A percentile compares a stretch with the other conserved stretches of the same genome.
phyloP scores from a whole-genome alignment of 2,113 vertebrate genomes.

The Antennarius striatus region DNA sequence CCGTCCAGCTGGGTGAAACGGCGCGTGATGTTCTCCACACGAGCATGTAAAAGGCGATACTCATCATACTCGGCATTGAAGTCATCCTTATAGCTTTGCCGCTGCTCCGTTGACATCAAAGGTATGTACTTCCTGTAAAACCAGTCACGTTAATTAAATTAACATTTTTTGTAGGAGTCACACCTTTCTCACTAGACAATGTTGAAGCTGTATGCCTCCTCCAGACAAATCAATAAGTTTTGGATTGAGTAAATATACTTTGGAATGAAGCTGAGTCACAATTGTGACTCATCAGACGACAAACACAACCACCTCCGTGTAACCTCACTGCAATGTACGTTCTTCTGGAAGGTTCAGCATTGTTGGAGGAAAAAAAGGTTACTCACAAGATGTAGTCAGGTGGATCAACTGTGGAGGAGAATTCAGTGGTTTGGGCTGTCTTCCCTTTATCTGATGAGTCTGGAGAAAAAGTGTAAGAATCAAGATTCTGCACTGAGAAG shows the following conservation, averaged over 20 bases:
- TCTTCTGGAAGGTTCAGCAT: neutral
- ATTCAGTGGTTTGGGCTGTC: slow-evolving; percentile 73
- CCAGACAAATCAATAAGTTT: too few relatives aligned
- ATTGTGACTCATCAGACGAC: too few relatives aligned
- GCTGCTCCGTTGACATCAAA: slow-evolving; percentile 85
- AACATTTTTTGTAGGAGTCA: neutral
- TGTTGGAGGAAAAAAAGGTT: neutral
- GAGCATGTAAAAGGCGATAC: slow-evolving; percentile 84
- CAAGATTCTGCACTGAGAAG: neutral
- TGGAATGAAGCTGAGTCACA: too few relatives aligned
- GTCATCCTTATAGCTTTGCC: slow-evolving; percentile 88
- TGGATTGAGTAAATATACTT: too few relatives aligned
- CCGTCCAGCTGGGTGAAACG: slow-evolving; percentile 84
- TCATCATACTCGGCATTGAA: slow-evolving; percentile 92
- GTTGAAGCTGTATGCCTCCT: too few relatives aligned
- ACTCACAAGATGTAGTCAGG: slow-evolving; percentile 89
- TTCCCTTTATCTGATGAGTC: slow-evolving; percentile 76
- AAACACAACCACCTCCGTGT: too few relatives aligned
- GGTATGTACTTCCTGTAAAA: slow-evolving; percentile 84
- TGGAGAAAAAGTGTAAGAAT: slow-evolving; percentile 39
- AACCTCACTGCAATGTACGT: too few relatives aligned
- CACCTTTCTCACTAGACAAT: too few relatives aligned
- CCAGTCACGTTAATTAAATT: neutral
- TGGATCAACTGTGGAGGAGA: slow-evolving; percentile 79
- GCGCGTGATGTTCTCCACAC: slow-evolving; percentile 81